These are phyloP conservation scores for Melanotaenia parkinsoni DNA, from an alignment of 2,797 vertebrate genomes.

Conservation along the genomic window DNA sequence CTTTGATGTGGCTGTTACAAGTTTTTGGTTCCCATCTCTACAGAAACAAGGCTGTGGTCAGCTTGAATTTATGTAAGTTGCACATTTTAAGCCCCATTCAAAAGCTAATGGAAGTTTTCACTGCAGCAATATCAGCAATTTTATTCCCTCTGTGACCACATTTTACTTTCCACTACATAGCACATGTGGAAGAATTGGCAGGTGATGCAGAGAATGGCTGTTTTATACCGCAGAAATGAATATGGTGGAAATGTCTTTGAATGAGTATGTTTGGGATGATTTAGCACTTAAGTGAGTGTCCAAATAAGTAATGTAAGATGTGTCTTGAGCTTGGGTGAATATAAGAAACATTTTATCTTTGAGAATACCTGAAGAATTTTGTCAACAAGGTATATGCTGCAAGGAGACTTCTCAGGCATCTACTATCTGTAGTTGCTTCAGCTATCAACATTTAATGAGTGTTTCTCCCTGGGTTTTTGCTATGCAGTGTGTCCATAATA, in stretches of 20 bases:
- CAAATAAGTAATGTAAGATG: too few relatives aligned
- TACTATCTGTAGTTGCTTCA: not conserved
- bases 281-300: too few relatives aligned
- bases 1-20: conserved; percentile 10
- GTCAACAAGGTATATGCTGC: too few relatives aligned
- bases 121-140: conserved; percentile 35
- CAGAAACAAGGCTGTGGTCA: conserved; percentile 22
- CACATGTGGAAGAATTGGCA: not conserved
- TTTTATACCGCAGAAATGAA: not conserved
- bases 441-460: not conserved
- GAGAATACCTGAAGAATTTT: not conserved
- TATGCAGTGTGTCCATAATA: not conserved
- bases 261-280: too few relatives aligned
- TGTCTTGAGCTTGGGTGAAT: too few relatives aligned
- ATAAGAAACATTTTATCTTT: not conserved
- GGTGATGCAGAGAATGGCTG: conserved; percentile 19
- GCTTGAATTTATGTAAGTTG: conserved; percentile 21
- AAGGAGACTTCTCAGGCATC: not conserved
- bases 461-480: not conserved
- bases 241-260: too few relatives aligned
- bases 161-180: conserved; percentile 7
- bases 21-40: conserved; percentile 5
- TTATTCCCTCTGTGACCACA: conserved; percentile 34
- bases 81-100: conserved; percentile 30
- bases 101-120: conserved; percentile 24